Evolutionary conservation across 2,888 invertebrate species (phyloP), one percentile per base, ranked within the genome.

Genomic region (Mantis religiosa): DNA sequence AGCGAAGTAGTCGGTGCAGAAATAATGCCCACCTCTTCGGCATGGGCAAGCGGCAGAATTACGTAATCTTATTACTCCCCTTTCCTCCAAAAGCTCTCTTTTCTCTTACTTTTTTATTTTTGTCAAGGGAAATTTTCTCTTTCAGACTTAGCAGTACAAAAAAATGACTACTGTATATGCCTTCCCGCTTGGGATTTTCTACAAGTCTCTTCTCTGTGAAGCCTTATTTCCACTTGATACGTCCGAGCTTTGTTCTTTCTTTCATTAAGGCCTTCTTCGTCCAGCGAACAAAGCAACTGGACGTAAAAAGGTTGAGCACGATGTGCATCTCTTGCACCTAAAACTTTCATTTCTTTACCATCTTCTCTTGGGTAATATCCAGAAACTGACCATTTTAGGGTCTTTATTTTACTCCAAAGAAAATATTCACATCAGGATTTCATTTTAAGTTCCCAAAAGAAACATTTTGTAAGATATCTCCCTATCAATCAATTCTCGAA

Each of bases 1-100:
- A 87, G 34, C 28, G 87, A 82, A 34, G 30, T 82, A 87, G 87
- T 34, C 82, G 41, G 87, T 82, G 82, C 87, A 82, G 82, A 87
- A 87, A 87, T 87, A 82, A 87, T 87, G 82, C n/a, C 82, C 30
- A 87, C 27, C 27, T 82, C 87, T 71, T 71, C 54, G 54, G 54
- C 54, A 71, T 20, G 54, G 25, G 54, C 54, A 71, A 71, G 54
- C 54, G 15, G 54, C 54, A 71, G 25, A 71, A 71, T 71, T 71
- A 71, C 54, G 54, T 71, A 71, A 71, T 71, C 54, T 71, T 71
- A 71, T 71, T 71, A 71, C 54, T 71, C 20, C 54, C 54, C 54
- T 71, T 71, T 71, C 20, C 54, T 71, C 54, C 54, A 71, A 71
- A 71, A 71, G 54, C 54, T 54, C 54, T 54, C 54, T 71, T 71